Evolutionary conservation across 2,888 invertebrate species (phyloP).

Genomic region (Cartodere bifasciata): DNA sequence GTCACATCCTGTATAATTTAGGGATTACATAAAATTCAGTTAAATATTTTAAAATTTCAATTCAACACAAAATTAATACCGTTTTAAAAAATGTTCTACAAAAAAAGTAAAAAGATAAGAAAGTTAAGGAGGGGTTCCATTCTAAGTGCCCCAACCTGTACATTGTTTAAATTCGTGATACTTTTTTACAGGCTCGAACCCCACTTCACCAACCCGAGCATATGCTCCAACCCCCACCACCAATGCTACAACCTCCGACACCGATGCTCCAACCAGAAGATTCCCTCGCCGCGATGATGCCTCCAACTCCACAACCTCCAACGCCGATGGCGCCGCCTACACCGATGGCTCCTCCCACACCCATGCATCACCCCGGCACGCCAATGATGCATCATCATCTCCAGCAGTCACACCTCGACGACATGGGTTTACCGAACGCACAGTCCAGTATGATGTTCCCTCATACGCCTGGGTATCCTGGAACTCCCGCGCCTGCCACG

Average conservation of each 20-base stretch:
- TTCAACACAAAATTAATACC: too few relatives aligned
- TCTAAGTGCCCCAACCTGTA: too few relatives aligned
- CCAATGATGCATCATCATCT: constrained; percentile 26
- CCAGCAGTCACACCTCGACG: constrained; percentile 15
- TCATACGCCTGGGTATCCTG: constrained; percentile 23
- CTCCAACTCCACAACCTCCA: constrained; percentile 32
- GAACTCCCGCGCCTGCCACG: constrained; percentile 31
- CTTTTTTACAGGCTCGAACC: constrained; percentile 25
- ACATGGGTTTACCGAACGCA: constrained; percentile 32
- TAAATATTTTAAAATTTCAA: too few relatives aligned
- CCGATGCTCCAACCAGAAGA: constrained; percentile 26
- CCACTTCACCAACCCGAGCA: constrained; percentile 28
- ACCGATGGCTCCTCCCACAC: constrained; percentile 37
- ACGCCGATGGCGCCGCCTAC: constrained; percentile 31
- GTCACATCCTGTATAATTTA: too few relatives aligned
- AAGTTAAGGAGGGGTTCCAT: too few relatives aligned
- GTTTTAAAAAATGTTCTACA: too few relatives aligned
- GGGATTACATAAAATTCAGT: too few relatives aligned
- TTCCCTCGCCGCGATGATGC: constrained; percentile 26
- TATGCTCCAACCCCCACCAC: constrained; percentile 22
- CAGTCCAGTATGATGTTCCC: constrained; percentile 35
- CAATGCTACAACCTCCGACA: too few relatives aligned
- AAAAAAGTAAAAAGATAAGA: too few relatives aligned
- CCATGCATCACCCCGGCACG: constrained; percentile 27
- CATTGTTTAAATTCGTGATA: too few relatives aligned